Evolutionary conservation across 2,113 vertebrate genomes (phyloP).

Genomic region (Leptobrachium leishanense): DNA sequence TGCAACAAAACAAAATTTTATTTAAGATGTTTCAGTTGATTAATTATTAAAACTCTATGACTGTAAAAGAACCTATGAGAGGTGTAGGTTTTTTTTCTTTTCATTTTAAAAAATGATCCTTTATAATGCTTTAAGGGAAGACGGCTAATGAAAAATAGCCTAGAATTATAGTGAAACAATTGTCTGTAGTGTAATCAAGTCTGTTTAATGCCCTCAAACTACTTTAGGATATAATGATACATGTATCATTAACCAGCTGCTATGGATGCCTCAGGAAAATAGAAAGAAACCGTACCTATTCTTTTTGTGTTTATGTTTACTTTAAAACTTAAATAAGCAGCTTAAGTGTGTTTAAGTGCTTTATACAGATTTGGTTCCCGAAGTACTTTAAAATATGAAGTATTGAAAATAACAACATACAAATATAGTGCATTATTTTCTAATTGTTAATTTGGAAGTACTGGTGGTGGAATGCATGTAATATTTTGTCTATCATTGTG

Average conservation of each 20-base stretch:
- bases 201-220: slow-evolving; percentile 82
- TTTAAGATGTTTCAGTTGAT: slow-evolving; percentile 74
- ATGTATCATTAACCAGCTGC: slow-evolving; percentile 86
- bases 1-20: slow-evolving; percentile 69
- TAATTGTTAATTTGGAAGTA: too few relatives aligned
- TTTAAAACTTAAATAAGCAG: slow-evolving; percentile 58
- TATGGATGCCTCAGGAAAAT: slow-evolving; percentile 77
- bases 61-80: slow-evolving; percentile 71
- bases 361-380: slow-evolving; percentile 18
- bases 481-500: too few relatives aligned
- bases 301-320: slow-evolving; percentile 67
- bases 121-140: slow-evolving; percentile 77
- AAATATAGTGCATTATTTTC: not conserved
- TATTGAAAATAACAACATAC: slow-evolving; percentile 44
- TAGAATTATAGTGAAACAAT: slow-evolving; percentile 85
- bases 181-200: slow-evolving; percentile 88
- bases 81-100: slow-evolving; percentile 64
- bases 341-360: slow-evolving; percentile 58
- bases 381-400: slow-evolving; percentile 37
- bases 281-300: slow-evolving; percentile 78
- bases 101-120: slow-evolving; percentile 72
- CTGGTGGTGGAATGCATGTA: too few relatives aligned
- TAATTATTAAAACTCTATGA: slow-evolving; percentile 83
- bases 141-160: slow-evolving; percentile 82
- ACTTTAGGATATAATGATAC: slow-evolving; percentile 83